Conservation (phyloP, 2,113 vertebrate species). For the Colaptes auratus region DNA sequence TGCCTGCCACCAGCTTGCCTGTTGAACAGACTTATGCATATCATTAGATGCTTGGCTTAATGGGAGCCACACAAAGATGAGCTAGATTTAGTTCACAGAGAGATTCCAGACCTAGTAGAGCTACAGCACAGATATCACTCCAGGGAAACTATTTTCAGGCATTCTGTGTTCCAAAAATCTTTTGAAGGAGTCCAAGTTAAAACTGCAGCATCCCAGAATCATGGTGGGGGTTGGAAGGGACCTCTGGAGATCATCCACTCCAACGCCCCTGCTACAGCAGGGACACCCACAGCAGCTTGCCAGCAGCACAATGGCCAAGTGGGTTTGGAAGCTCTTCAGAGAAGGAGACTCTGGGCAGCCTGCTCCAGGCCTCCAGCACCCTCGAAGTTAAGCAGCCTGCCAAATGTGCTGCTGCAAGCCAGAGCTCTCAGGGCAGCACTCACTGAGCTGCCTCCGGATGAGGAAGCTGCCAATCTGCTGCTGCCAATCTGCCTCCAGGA, state of each 20-base stretch:
- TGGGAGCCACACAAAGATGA: background rate
- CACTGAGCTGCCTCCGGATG: background rate
- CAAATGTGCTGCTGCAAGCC: background rate
- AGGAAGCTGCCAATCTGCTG: background rate
- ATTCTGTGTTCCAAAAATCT: background rate
- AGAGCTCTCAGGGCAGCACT: background rate
- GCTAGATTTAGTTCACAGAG: background rate
- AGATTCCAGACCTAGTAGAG: background rate
- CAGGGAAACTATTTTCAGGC: background rate
- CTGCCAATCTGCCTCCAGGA: background rate
- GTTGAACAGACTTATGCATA: background rate
- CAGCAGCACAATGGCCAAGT: no score
- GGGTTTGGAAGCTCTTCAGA: no score
- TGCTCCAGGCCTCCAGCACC: no score
- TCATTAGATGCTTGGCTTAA: background rate
- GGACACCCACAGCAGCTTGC: no score
- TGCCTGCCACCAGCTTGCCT: background rate
- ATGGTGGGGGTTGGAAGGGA: no score
- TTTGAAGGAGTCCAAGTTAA: background rate
- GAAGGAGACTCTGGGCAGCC: no score
- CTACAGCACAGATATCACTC: background rate
- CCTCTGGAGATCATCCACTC: no score
- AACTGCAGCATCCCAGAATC: background rate
- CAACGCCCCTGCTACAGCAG: no score
- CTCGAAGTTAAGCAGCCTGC: background rate